Evolutionary conservation across 2,113 vertebrate species (phyloP).

Genomic region (Nothobranchius kuhntae): DNA sequence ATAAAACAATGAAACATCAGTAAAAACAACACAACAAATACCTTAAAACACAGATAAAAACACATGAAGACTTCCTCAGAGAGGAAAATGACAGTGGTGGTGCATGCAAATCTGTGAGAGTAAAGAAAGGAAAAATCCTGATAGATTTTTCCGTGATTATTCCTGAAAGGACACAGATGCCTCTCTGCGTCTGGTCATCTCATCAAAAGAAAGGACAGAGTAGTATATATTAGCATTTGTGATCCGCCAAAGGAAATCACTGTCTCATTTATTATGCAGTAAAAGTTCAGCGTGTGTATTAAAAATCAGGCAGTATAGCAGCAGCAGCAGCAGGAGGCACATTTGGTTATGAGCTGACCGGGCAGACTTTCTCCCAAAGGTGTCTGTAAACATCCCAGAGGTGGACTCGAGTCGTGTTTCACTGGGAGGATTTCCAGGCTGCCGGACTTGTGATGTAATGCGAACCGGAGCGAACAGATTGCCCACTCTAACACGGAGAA

Average conservation of each 20-base stretch:
- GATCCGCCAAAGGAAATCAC: conserved; percentile 71
- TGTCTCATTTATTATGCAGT: conserved; percentile 60
- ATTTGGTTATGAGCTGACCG: conserved; percentile 31
- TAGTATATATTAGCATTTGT: conserved; percentile 73
- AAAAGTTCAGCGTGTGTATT: conserved; percentile 28
- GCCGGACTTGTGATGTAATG: conserved; percentile 69
- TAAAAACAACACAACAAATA: too few species aligned
- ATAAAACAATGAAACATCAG: too few species aligned
- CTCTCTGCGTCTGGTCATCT: conserved; percentile 49
- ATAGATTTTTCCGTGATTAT: conserved; percentile 52
- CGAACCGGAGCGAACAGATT: conserved; percentile 59
- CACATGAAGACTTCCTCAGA: too few species aligned
- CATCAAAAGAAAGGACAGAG: conserved; percentile 59
- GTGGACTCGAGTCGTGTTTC: conserved; percentile 61
- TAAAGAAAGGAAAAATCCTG: background rate
- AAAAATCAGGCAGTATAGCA: conserved; percentile 17
- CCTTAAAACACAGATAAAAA: too few species aligned
- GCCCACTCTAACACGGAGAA: conserved; percentile 39
- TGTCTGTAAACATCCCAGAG: conserved; percentile 56
- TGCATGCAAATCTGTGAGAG: conserved; percentile 10
- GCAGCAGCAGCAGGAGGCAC: conserved; percentile 14
- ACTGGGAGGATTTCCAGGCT: conserved; percentile 60
- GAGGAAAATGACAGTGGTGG: background rate
- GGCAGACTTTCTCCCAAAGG: conserved; percentile 53
- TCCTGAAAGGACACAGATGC: conserved; percentile 57